Evolutionary conservation across 2,888 invertebrate genomes (phyloP), one percentile per base, ranked within the genome.

Genomic region (Apamea monoglypha): DNA sequence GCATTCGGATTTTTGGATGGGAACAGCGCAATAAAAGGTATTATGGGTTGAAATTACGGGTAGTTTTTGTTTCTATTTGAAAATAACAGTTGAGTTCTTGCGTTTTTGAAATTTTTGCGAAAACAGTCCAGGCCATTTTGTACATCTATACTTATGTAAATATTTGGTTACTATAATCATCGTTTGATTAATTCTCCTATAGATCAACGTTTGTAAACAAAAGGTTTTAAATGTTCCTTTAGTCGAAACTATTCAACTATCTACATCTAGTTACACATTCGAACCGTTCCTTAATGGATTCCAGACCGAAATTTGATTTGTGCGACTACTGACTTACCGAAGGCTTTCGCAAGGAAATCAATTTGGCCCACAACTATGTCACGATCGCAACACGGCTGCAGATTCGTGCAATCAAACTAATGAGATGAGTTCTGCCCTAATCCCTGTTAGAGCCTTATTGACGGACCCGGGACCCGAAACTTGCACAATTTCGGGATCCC

Each of bases 341-440:
- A 83, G 78, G 85, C 81, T 86, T 84, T 81, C 74, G 44, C 80
- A 80, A 85, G 85, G 82, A 87, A 88, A 85, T 87, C 83, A 88
- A 88, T 83, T 87, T 82, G 53, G 71, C 32, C 80, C 80, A 80
- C 85, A 87, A 84, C 86, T 88, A 87, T 87, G 84, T 82, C 87
- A 80, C 82, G 81, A 80, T 86, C 76, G 85, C 87, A 87, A 88
- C 87, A 88, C 72, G 85, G 89, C 84, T 91, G 91, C 90, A 92
- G 91, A 90, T 91, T 90, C 89, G 63, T 90, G 91, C 92, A 92
- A 93, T 94, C 92, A 92, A 91, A 92, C 89, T 94, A 94, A 94
- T 94, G 93, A 93, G 91, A 91, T 90, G 92, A 93, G 92, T 93
- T 93, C 91, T 87, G 87, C 87, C 88, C 88, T 91, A 93, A 94